Evolutionary conservation across 2,888 invertebrate species (phyloP), one percentile per base, ranked within the genome.

Genomic region (Timema podura): DNA sequence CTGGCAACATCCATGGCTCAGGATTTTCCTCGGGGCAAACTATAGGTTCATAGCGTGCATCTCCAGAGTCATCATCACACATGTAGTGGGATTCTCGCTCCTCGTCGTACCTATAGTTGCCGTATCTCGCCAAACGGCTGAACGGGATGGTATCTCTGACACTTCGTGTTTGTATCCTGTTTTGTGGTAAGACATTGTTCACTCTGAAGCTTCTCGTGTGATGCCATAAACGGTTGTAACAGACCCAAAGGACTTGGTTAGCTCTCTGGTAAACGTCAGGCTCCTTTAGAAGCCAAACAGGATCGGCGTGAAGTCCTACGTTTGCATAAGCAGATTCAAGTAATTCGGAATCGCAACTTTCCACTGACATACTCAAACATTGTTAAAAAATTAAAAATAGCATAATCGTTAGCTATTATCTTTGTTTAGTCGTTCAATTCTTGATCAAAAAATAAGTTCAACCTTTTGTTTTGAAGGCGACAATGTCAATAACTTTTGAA

Each of bases 71-170:
- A 15, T 61, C 45, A 59, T 68, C 65, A 6, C 16, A 5, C 9
- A 79, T 80, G 73, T 84, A 84, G 61, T 79, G 77, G 71, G 77
- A 76, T 76, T 84, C 84, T 65, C 87, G 86, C 78, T 88, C 88
- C 73, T 85, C 85, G 70, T 85, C 83, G 80, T 84, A 87, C 77
- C 84, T 84, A 77, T 84, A 85, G 79, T 86, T 85, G 76, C 85
- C 86, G 78, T 85, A 85, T 74, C 82, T 82, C 69, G 87, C 85
- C 78, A 89, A 80, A 81, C 85, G 84, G 72, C 89, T 89, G 73
- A 85, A 82, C 7, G 89, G 89, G 76, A 89, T 89, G 66, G 86
- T 84, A 77, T 89, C 88, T 77, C 84, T 85, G 49, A 88, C 89
- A 73, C 84, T 73, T 54, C 59, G 65, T 11, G 46, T 49, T n/a